These are phyloP conservation scores for Peromyscus attwateri DNA, from an alignment of 2,797 vertebrate species.

Conservation along the genomic window DNA sequence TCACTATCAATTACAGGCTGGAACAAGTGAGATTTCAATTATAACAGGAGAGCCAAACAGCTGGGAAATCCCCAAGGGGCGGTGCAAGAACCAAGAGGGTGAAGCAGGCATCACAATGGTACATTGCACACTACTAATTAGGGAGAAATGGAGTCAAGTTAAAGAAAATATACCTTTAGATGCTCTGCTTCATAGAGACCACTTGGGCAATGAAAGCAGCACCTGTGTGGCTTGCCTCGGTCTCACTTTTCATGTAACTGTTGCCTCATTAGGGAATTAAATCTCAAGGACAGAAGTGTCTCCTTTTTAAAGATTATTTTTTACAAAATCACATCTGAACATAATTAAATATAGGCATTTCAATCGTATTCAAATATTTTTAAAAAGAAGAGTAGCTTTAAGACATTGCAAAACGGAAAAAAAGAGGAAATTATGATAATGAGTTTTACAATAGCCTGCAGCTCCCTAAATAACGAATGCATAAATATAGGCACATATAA, in stretches of 20 bases:
- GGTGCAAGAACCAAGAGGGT: conserved; percentile 83
- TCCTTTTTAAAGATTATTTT: conserved; percentile 59
- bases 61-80: conserved; percentile 88
- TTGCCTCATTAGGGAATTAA: conserved; percentile 73
- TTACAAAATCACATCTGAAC: conserved; percentile 18
- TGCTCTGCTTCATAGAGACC: conserved; percentile 75
- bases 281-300: conserved; percentile 41
- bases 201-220: conserved; percentile 74
- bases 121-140: conserved; percentile 88
- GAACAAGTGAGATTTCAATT: conserved; percentile 91
- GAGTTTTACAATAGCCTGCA: conserved; percentile 54
- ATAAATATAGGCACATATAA: conserved; percentile 67
- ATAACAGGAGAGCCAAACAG: conserved; percentile 89
- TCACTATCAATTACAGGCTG: conserved; percentile 89
- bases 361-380: conserved; percentile 71
- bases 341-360: not conserved
- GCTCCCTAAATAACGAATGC: conserved; percentile 63
- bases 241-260: conserved; percentile 75
- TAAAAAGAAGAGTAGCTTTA: conserved; percentile 63
- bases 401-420: conserved; percentile 26
- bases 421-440: conserved; percentile 53
- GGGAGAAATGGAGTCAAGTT: conserved; percentile 87
- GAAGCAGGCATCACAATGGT: conserved; percentile 85
- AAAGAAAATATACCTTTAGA: conserved; percentile 83
- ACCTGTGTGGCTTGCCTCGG: conserved; percentile 63